Evolutionary conservation across 1,140 invertebrate species (phyloP).

Genomic region (Drosophila pallidifrons): DNA sequence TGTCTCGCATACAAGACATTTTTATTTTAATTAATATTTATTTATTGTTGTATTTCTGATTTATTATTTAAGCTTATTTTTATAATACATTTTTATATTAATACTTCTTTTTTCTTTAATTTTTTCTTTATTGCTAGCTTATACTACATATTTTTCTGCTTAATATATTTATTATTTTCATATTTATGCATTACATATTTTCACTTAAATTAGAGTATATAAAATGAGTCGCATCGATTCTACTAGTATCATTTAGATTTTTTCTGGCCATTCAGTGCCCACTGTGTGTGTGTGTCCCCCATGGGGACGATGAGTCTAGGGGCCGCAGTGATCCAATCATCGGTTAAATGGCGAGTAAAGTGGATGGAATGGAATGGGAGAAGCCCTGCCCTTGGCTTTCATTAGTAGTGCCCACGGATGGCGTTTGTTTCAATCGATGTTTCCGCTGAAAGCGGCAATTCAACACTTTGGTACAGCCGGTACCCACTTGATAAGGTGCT

Average conservation of each 20-base stretch:
- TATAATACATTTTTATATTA: too few species aligned
- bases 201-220: conserved; percentile 4
- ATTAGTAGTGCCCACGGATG: conserved; percentile 64
- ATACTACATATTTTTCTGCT: too few species aligned
- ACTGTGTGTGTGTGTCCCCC: conserved; percentile 28
- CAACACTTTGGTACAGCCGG: conserved; percentile 60
- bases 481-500: conserved; percentile 37
- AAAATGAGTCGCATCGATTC: background rate
- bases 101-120: too few species aligned
- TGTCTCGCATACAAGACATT: too few species aligned
- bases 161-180: background rate
- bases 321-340: conserved; percentile 73
- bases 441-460: conserved; percentile 70
- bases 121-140: too few species aligned
- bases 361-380: conserved; percentile 28
- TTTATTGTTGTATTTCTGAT: too few species aligned
- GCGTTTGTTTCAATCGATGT: conserved; percentile 62
- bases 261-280: conserved; percentile 45
- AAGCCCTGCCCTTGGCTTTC: conserved; percentile 54
- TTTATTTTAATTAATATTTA: too few species aligned
- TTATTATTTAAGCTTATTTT: too few species aligned
- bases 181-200: too few species aligned
- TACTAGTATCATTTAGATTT: conserved; percentile 29
- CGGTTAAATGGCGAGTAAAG: conserved; percentile 80
- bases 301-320: conserved; percentile 28